Evolutionary conservation across 1,140 invertebrate genomes (phyloP), one percentile per base, ranked within the genome.

Genomic region (Papilio polyxenes): DNA sequence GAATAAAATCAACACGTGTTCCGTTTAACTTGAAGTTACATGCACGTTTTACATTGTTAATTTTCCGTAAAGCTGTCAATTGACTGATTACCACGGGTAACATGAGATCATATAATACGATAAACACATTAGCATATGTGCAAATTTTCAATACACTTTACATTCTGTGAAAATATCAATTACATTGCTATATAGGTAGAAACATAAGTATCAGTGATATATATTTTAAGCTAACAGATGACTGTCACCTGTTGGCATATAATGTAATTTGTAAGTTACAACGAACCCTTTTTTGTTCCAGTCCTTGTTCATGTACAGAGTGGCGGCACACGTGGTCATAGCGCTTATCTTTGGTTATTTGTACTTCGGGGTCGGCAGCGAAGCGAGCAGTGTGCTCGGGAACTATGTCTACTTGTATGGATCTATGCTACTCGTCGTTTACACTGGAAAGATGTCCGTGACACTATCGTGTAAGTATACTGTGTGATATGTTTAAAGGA

Each of bases 371-470:
- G 98, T 98, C 49, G 98, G 98, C 17, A 97, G 97, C 84, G 96
- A 97, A 88, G 98, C 98, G 0, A 96, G 96, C 85, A 97, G 97
- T 74, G 97, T 98, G 23, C 95, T 98, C 74, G 98, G 97, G 81
- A 99, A 99, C 94, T 98, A 98, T 86, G 97, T 98, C 4, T 99
- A 98, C 87, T 93, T 99, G 1, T 99, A 99, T 91, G 98, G 98
- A 84, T 97, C 97, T 17, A 96, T 98, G 88, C 93, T 99, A 72
- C 97, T 99, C 81, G 95, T 99, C 20, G 98, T 99, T 83, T 99
- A 99, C 89, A 98, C 98, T 11, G 98, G 98, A 76, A 97, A 99
- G 94, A 99, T 99, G 98, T 98, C 98, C 5, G 98, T 98, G n/a
- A 98, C 98, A 69, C 94, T 99, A 83, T 98, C 98, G 80, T 99